Conservation (phyloP, 2,888 invertebrate genomes). For the Stenurella melanura region DNA sequence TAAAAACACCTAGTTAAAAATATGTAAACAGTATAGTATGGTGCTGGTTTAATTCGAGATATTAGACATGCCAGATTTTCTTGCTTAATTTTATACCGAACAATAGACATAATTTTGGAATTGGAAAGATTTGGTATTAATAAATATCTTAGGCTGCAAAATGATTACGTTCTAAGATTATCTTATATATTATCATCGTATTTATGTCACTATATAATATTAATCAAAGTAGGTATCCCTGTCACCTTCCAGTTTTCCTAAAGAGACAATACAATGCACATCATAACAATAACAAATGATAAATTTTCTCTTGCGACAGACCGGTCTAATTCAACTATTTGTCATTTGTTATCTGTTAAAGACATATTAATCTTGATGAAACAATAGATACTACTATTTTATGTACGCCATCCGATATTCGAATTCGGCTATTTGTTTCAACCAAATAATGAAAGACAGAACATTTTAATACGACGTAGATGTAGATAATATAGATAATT, state of each 20-base stretch:
- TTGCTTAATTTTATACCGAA: too few species aligned
- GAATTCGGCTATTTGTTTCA: constrained; percentile 22
- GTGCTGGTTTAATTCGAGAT: too few species aligned
- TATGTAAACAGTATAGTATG: too few species aligned
- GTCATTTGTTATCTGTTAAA: constrained; percentile 63
- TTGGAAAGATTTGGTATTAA: background rate
- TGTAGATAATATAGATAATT: background rate
- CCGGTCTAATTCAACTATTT: constrained; percentile 56
- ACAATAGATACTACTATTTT: constrained; percentile 53
- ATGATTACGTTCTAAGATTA: constrained; percentile 16
- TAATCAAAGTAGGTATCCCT: constrained; percentile 41
- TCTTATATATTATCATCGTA: constrained; percentile 26
- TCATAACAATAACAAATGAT: constrained; percentile 56
- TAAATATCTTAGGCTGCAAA: constrained; percentile 13
- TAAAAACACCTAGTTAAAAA: too few species aligned
- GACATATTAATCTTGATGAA: constrained; percentile 63
- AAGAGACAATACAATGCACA: constrained; percentile 49
- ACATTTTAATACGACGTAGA: constrained; percentile 8
- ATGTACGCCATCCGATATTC: constrained; percentile 23
- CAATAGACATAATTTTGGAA: too few species aligned
- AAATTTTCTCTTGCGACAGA: constrained; percentile 53
- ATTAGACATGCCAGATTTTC: too few species aligned
- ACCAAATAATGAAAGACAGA: constrained; percentile 17
- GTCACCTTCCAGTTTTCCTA: constrained; percentile 43
- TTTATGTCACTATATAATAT: constrained; percentile 31